Evolutionary conservation across 2,113 vertebrate species (phyloP).

Genomic region (Shinisaurus crocodilurus): DNA sequence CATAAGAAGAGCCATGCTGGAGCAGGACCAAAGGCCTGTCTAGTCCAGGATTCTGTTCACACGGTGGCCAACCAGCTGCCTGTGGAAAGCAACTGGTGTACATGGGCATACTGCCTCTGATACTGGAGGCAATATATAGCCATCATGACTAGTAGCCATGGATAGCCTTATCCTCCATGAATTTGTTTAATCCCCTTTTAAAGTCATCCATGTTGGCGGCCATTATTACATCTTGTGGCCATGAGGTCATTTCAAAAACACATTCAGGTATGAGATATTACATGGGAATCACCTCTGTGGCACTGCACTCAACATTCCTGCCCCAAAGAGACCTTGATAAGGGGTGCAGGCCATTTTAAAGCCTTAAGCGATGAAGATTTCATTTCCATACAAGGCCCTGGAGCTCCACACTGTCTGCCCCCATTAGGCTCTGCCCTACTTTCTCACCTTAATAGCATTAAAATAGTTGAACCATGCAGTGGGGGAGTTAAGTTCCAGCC

Average conservation of each 20-base stretch:
- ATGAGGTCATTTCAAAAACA: background rate
- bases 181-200: too few species aligned
- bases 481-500: background rate
- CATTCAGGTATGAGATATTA: background rate
- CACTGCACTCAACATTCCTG: background rate
- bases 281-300: background rate
- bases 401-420: background rate
- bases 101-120: too few species aligned
- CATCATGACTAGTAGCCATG: too few species aligned
- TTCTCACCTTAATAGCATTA: slow-evolving; percentile 1
- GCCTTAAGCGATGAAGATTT: background rate
- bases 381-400: background rate
- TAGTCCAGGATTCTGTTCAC: too few species aligned
- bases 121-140: too few species aligned
- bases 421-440: slow-evolving; percentile 7
- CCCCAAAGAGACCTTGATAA: background rate
- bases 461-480: background rate
- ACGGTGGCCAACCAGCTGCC: too few species aligned
- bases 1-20: too few species aligned
- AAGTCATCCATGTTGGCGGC: too few species aligned
- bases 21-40: too few species aligned
- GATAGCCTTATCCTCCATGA: too few species aligned
- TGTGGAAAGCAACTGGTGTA: too few species aligned
- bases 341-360: background rate
- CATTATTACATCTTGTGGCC: background rate